These are phyloP conservation scores for Varanus komodoensis DNA, from an alignment of 2,113 vertebrate species.

Conservation along the genomic window DNA sequence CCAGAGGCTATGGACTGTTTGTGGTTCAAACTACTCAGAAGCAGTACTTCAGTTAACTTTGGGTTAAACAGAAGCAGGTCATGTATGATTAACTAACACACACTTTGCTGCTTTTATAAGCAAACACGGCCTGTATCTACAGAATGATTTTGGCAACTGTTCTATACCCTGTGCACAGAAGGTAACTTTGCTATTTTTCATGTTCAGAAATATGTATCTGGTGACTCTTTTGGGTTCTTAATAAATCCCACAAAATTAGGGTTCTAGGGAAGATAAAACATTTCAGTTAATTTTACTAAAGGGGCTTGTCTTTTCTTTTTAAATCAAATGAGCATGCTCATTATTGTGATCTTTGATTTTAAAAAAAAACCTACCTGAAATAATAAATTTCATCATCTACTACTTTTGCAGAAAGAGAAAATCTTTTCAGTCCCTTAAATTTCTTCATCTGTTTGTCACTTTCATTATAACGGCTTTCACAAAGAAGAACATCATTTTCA, in stretches of 20 bases:
- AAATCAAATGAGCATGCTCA: background rate
- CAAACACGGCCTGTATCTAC: too few relatives aligned
- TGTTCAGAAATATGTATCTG: background rate
- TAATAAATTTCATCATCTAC: constrained; percentile 99
- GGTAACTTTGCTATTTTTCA: background rate
- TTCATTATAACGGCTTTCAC: constrained; percentile 98
- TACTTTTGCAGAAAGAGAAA: constrained; percentile 96
- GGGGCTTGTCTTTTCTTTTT: background rate
- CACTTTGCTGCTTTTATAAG: too few relatives aligned
- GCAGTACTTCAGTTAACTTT: too few relatives aligned
- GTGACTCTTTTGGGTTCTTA: constrained; percentile 13
- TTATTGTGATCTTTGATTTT: background rate
- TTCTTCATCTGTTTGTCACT: constrained; percentile 99
- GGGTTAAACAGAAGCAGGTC: too few relatives aligned
- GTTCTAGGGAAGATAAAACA: too few relatives aligned
- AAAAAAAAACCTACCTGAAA: constrained; percentile 85
- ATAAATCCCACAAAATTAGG: constrained; percentile 16
- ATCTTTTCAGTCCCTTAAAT: constrained; percentile 97
- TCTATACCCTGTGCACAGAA: background rate
- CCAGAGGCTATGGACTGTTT: too few relatives aligned
- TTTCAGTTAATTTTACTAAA: background rate
- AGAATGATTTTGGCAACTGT: background rate
- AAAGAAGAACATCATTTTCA: constrained; percentile 94
- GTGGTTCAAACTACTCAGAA: too few relatives aligned
- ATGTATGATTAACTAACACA: too few relatives aligned